These are phyloP conservation scores for Lomographa bimaculata DNA, from an alignment of 2,888 invertebrate genomes.

Conservation along the genomic window DNA sequence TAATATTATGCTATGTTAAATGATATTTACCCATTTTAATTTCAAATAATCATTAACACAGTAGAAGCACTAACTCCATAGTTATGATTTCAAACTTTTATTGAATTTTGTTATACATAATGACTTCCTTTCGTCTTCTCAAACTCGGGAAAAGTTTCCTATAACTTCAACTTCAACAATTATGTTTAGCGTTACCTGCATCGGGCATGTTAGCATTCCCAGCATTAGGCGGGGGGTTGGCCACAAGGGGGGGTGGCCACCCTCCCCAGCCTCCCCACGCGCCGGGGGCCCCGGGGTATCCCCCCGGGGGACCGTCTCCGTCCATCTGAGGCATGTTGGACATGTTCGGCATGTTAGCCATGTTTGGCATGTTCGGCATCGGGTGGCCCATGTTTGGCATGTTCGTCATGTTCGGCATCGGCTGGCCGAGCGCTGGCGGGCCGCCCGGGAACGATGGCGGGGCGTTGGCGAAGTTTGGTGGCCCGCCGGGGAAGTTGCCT, in stretches of 20 bases:
- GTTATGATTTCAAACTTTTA: no score
- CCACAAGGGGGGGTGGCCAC: constrained; percentile 64
- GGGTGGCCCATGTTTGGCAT: constrained; percentile 1
- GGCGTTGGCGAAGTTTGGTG: constrained; percentile 6
- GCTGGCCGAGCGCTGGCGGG: neutral
- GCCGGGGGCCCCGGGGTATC: constrained; percentile 25
- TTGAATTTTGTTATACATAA: no score
- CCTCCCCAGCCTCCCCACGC: constrained; percentile 49
- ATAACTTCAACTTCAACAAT: no score
- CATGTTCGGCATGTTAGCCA: neutral
- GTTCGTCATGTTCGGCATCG: no score
- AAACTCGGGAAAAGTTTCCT: no score
- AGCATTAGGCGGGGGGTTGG: constrained; percentile 58
- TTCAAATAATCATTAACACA: no score
- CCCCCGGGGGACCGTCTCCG: constrained; percentile 9
- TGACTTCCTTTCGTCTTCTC: no score
- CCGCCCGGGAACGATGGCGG: constrained; percentile 14
- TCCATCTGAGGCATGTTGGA: neutral
- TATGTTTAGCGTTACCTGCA: no score
- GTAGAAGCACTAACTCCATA: no score
- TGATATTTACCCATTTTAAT: no score
- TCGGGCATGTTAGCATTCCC: constrained; percentile 39
- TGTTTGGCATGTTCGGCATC: neutral
- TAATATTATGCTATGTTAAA: no score
- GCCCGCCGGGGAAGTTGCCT: constrained; percentile 10